phyloP scores from a whole-genome alignment of 2,888 invertebrate genomes.

The Trisateles emortualis region DNA sequence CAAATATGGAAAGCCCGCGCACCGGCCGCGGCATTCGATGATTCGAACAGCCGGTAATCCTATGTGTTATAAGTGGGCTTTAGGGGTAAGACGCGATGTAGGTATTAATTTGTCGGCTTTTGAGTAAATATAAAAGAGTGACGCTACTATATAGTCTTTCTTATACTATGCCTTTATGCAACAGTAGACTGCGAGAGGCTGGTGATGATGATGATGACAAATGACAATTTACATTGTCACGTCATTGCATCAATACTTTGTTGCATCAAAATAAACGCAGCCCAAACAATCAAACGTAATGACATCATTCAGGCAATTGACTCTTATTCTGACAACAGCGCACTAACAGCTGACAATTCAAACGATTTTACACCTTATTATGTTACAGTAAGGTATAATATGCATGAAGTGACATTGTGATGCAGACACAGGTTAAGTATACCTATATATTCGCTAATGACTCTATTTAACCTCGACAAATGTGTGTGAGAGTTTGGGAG shows the following conservation, averaged over 20 bases:
- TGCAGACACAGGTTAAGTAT: constrained; percentile 35
- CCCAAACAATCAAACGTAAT: constrained; percentile 30
- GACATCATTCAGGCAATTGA: constrained; percentile 61
- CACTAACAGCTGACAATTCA: not conserved
- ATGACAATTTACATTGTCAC: no score
- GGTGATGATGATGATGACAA: no score
- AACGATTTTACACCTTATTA: constrained; percentile 25
- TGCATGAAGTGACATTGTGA: constrained; percentile 14
- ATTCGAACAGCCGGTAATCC: no score
- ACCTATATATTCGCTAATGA: constrained; percentile 43
- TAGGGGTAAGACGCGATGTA: no score
- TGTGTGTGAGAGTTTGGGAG: constrained; percentile 17
- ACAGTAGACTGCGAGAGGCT: no score
- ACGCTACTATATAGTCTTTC: no score
- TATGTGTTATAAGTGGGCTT: no score
- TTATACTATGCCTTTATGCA: no score
- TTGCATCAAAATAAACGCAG: constrained; percentile 15
- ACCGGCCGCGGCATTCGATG: no score
- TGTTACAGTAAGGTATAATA: not conserved
- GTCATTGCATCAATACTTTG: not conserved
- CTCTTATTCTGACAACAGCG: constrained; percentile 42
- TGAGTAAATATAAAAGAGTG: no score
- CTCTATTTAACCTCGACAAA: constrained; percentile 54
- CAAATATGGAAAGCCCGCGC: no score
- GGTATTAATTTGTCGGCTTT: no score